A percentile compares a stretch with the other conserved stretches of the same genome.
Evolutionary conservation across 1,140 invertebrate genomes (phyloP).

Genomic region (Epicauta chinensis): DNA sequence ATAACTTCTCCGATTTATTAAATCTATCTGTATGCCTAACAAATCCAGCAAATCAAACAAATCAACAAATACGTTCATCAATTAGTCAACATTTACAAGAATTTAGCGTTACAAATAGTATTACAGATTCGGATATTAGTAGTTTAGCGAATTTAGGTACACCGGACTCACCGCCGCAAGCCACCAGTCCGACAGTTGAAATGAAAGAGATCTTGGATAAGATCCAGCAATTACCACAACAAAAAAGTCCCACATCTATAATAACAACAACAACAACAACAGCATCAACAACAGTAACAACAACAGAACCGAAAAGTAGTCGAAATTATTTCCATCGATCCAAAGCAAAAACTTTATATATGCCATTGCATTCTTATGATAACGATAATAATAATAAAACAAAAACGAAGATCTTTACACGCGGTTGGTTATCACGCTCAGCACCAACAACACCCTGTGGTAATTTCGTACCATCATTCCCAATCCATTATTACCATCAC

Average conservation of each 20-base stretch:
- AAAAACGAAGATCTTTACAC: constrained; percentile 13
- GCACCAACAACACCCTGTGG: constrained; percentile 69
- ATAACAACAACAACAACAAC: not conserved
- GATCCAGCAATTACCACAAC: constrained; percentile 56
- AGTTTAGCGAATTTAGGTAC: constrained; percentile 55
- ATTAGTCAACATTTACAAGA: constrained; percentile 27
- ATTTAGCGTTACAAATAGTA: constrained; percentile 46
- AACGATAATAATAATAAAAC: constrained; percentile 8
- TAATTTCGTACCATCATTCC: constrained; percentile 48
- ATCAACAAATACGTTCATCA: constrained; percentile 21
- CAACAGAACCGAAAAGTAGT: constrained; percentile 12
- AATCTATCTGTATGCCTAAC: constrained; percentile 38
- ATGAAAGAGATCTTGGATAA: constrained; percentile 60
- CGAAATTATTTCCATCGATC: constrained; percentile 37
- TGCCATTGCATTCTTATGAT: constrained; percentile 44
- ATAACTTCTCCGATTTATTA: constrained; percentile 36
- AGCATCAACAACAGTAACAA: not conserved
- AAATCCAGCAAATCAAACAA: constrained; percentile 24
- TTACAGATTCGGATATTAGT: constrained; percentile 59
- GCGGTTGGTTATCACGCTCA: constrained; percentile 60
- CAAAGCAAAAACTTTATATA: constrained; percentile 53
- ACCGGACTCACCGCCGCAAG: constrained; percentile 66
- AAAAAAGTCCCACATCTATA: constrained; percentile 30
- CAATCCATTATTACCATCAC: constrained; percentile 33
- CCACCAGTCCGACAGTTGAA: constrained; percentile 69